Base-by-base conservation (phyloP, 2,888 invertebrate genomes). In the Oscheius sp. region DNA sequence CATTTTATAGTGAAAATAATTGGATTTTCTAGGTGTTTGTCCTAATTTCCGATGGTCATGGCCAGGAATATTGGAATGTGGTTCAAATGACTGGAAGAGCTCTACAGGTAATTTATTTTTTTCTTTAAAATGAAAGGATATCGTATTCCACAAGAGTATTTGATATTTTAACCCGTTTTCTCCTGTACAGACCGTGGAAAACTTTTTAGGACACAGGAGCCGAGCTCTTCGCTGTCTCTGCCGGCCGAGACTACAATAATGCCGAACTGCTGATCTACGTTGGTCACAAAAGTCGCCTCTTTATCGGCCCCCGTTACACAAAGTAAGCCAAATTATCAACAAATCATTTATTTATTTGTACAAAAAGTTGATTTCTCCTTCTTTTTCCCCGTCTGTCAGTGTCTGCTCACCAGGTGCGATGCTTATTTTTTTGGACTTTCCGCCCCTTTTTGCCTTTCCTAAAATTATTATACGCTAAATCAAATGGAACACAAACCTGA, bases 21-120 rank as follows among this genome's bases (percentile, higher is more conserved):
- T n/a, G n/a, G 35, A 35, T 9, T 79, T 78, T 49, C 84, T 35
- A 35, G 35, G 35, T 35, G 16, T 55, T 85, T 43, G 72, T 84
- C 2, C 63, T 84, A 9, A 78, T 84, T 59, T 80, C 79, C 13
- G 85, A 85, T 69, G 86, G 85, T 1, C 83, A 85, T 59, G 85
- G 85, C 0, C 85, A 86, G 61, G 85, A 85, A 63, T 72, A 71
- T 21, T 78, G 78, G 78, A 73, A 73, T 53, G 70, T 74, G 23
- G 85, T 79, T 13, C 80, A 78, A 55, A 59, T 53, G 49, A 76
- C 78, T 12, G 84, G 81, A 9, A 69, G 52, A 45, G 25, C 68
- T 16, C 70, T 86, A 9, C 76, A 77, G 66, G 64, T 53, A 25
- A 18, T 16, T 61, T 13, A 3, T 16, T 13, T 7, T 18, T 18